Conservation (phyloP, 2,797 vertebrate genomes). For the Sylvilagus floridanus region DNA sequence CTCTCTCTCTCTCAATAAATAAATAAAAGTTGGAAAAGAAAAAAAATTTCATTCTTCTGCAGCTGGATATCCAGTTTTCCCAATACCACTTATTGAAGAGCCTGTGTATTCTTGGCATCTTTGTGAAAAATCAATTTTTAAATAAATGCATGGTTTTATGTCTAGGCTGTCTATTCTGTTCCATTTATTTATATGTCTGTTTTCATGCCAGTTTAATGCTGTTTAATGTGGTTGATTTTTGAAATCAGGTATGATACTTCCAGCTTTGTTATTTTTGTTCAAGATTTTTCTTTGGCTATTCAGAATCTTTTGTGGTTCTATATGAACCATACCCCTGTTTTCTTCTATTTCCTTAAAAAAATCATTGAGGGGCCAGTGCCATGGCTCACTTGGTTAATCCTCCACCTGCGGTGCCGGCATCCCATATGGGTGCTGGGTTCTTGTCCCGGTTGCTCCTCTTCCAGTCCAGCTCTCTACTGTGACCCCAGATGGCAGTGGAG, state of each 20-base stretch:
- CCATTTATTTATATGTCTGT: neutral
- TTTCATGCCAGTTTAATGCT: neutral
- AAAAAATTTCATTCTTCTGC: neutral
- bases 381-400: too few species aligned
- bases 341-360: neutral
- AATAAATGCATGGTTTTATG: neutral
- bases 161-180: neutral
- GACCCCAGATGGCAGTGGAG: too few species aligned
- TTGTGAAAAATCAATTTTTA: neutral
- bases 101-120: neutral
- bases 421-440: too few species aligned
- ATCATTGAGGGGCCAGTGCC: neutral
- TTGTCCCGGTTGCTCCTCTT: too few species aligned
- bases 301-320: neutral
- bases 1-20: too few species aligned
- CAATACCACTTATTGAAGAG: neutral
- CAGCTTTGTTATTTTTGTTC: neutral
- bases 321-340: neutral
- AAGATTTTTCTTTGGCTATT: neutral
- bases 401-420: too few species aligned
- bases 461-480: too few species aligned
- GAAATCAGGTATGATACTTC: neutral
- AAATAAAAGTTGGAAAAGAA: too few species aligned
- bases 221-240: neutral
- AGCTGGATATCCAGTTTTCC: neutral